Base-by-base conservation (phyloP, 2,888 invertebrate species). In the Taphrorychus bicolor region DNA sequence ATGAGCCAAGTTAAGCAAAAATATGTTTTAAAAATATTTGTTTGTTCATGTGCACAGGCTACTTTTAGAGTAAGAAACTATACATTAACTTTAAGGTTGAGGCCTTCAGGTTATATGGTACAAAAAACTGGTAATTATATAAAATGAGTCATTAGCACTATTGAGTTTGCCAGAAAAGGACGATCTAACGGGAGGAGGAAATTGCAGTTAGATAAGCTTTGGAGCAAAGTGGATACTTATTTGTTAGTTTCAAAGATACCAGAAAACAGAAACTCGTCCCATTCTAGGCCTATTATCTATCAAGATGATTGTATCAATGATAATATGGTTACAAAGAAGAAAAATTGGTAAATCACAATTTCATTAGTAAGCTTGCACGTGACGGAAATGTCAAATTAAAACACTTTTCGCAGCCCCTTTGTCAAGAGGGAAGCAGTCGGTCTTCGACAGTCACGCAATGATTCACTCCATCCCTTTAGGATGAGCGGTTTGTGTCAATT, bases 131-230 rank as follows among this genome's bases (percentile, higher is more conserved):
- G 45, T 45, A 45, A 45, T 45, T 45, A 45, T 18, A 45, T 45
- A 45, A 45, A 45, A 45, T 45, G 45, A 45, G 45, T 45, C 45
- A 45, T 45, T 45, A 45, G 45, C 45, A 45, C 45, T 45, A 9
- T 45, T 45, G 45, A 45, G 40, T 32, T 14, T 32, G 32, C 32
- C 11, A 32, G 9, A 32, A 32, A 11, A 32, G 11, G 32, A 32
- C 9, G 32, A 32, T 32, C 11, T 9, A 32, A 32, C 1, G 32
- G 32, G 32, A 32, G 32, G 11, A 11, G 32, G 32, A 32, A 7
- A 32, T 7, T 32, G 32, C 32, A 32, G 11, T 32, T 32, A 2
- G 1, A 32, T 2, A 7, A 9, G 7, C 11, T 32, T 32, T 3
- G 11, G 3, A 11, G 32, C 32, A 32, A 7, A 32, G 32, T 7